These are phyloP conservation scores for Anas platyrhynchos DNA, from an alignment of 2,113 vertebrate genomes.

Conservation along the genomic window DNA sequence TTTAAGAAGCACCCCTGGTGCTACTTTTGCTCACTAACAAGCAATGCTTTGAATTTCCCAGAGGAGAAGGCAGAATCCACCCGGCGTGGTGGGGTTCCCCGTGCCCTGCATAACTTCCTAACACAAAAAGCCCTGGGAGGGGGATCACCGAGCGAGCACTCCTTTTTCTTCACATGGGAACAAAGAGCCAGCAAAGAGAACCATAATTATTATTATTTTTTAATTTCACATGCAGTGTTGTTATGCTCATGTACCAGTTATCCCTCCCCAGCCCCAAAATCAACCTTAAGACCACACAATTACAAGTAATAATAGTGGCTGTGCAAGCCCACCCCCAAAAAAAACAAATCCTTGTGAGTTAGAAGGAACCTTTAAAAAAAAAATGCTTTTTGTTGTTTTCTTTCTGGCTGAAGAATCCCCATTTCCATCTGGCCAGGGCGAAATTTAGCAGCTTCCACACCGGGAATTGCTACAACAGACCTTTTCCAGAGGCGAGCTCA, in stretches of 20 bases:
- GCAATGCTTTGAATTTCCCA: not conserved
- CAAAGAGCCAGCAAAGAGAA: not conserved
- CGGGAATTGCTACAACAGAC: slow-evolving; percentile 31
- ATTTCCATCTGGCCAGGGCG: slow-evolving; percentile 7
- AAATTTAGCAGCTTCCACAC: slow-evolving; percentile 9
- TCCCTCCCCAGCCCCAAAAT: slow-evolving; percentile 19
- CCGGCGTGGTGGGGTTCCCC: fast-evolving
- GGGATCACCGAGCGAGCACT: not conserved
- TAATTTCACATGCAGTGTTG: not conserved
- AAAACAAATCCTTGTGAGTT: not conserved
- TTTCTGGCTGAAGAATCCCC: slow-evolving; percentile 1
- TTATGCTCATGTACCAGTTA: not conserved
- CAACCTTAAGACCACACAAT: not conserved
- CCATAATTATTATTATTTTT: not conserved
- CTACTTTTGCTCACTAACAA: not conserved
- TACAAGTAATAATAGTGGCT: not conserved
- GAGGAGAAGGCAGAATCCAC: not conserved
- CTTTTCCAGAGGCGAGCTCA: slow-evolving; percentile 50
- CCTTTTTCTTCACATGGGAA: not conserved
- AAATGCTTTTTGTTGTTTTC: not conserved
- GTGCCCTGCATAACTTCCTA: fast-evolving
- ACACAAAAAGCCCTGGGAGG: fast-evolving
- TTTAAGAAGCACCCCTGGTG: not conserved
- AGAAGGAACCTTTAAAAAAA: not conserved
- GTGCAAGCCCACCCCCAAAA: not conserved